Base-by-base conservation (phyloP, 2,113 vertebrate species). In the Chelonoidis abingdonii region DNA sequence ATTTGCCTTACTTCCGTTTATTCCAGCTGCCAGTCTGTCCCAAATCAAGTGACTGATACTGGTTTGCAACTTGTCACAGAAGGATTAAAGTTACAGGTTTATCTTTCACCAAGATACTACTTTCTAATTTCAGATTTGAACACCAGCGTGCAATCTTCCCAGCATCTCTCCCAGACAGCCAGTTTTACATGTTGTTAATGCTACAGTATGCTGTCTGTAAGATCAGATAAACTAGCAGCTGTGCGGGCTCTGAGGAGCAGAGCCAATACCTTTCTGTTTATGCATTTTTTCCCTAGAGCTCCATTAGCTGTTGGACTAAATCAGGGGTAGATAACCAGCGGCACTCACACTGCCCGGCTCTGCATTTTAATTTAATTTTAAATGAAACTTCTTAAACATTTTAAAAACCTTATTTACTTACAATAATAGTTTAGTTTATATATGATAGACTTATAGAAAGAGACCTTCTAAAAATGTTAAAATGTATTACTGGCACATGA, bases 101-200 rank as follows among this genome's bases (percentile, higher is more conserved):
- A 96, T 93, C 96, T 95, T 97, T 50, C 75, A 92, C 79, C 89
- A 94, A 95, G 96, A 89, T 10, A 79, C 83, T 96, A 93, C 93
- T 95, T 97, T 97, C 95, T 96, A 95, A 95, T 96, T 97, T 92
- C 95, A 56, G 90, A 96, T 93, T 52, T 85, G 94, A 96, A 53
- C 90, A 93, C 92, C 93, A 84, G 92, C 54, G 83, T 83, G 83
- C 92, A 83, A 94, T 93, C 95, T 95, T 93, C 59, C 80, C 95
- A 82, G 90, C 93, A 91, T 95, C 93, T 92, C 90, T 83, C 95
- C 87, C 90, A 44, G 80, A 27, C 56, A 1, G 80, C 86, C 59
- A 11, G 83, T 90, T 95, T 93, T 94, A 4, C 84, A 6, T 50
- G 29, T 44, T 88, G 93, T 83, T 78, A 91, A 13, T 0, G 90